Evolutionary conservation across 1,140 invertebrate species (phyloP).

Genomic region (Scaptomyza graminum): DNA sequence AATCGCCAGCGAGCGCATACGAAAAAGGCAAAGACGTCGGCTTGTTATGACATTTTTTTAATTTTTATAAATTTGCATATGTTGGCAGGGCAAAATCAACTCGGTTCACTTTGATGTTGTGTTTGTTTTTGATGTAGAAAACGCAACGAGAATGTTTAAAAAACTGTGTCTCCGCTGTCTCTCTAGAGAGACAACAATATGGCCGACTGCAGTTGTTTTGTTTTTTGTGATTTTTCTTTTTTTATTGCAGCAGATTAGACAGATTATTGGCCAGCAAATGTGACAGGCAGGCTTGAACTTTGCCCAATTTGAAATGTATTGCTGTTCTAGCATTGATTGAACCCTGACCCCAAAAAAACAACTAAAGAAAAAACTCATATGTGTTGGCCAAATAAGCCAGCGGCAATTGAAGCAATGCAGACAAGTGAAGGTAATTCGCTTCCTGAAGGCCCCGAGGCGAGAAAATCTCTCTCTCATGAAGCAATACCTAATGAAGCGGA

Average conservation of each 20-base stretch:
- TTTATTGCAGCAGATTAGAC: slow-evolving; percentile 42
- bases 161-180: slow-evolving; percentile 14
- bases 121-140: slow-evolving; percentile 42
- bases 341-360: slow-evolving; percentile 42
- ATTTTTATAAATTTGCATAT: slow-evolving; percentile 42
- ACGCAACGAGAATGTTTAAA: slow-evolving; percentile 46
- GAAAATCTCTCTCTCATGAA: slow-evolving; percentile 19
- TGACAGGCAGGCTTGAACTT: slow-evolving; percentile 12
- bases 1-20: neutral
- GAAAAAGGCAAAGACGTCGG: neutral
- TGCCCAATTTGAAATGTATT: slow-evolving; percentile 15
- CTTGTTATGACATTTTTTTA: neutral
- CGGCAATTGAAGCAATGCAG: slow-evolving; percentile 37
- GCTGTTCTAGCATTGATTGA: slow-evolving; percentile 42
- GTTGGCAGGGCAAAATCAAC: slow-evolving; percentile 35
- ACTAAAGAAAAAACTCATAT: slow-evolving; percentile 20
- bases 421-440: slow-evolving; percentile 72
- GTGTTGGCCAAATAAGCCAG: slow-evolving; percentile 17
- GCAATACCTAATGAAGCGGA: slow-evolving; percentile 60
- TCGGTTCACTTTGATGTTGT: slow-evolving; percentile 49
- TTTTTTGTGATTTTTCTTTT: neutral
- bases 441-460: slow-evolving; percentile 43
- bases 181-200: slow-evolving; percentile 21
- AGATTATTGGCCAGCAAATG: slow-evolving; percentile 33
- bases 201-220: slow-evolving; percentile 10